phyloP scores from a whole-genome alignment of 2,888 invertebrate genomes.

The Laothoe populi region DNA sequence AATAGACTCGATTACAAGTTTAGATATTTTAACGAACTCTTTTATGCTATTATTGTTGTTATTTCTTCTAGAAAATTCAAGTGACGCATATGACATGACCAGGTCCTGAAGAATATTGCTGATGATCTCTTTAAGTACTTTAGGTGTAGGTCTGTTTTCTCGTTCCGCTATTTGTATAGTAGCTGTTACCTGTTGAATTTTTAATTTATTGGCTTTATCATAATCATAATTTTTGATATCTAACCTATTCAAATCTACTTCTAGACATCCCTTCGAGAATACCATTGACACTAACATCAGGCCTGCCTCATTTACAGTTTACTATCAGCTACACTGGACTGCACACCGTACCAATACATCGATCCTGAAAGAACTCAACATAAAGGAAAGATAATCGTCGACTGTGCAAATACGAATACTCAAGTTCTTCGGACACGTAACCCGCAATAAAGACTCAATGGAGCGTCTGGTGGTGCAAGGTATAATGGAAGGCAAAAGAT shows the following conservation, averaged over 20 bases:
- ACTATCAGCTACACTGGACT: no score
- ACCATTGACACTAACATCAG: no score
- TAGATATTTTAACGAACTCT: conserved; percentile 53
- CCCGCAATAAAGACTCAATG: no score
- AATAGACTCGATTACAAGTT: conserved; percentile 49
- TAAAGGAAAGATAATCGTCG: no score
- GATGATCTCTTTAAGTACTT: conserved; percentile 44
- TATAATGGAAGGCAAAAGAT: no score
- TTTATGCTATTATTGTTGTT: conserved; percentile 43
- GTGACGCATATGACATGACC: conserved; percentile 51
- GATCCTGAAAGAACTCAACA: no score
- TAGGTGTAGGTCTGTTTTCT: conserved; percentile 46
- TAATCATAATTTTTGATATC: neutral
- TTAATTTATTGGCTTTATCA: conserved; percentile 10
- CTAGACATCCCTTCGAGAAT: no score
- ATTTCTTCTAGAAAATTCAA: conserved; percentile 46
- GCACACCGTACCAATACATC: no score
- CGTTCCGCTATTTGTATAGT: conserved; percentile 48
- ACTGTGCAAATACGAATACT: no score
- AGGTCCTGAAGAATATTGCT: conserved; percentile 51
- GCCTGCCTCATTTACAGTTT: no score
- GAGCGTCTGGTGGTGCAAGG: no score
- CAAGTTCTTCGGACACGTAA: no score
- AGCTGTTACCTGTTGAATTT: conserved; percentile 47
- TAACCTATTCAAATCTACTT: neutral